A percentile compares a stretch with the other conserved stretches of the same genome.
phyloP scores from a whole-genome alignment of 2,888 invertebrate genomes.

The Heliconius hortense region DNA sequence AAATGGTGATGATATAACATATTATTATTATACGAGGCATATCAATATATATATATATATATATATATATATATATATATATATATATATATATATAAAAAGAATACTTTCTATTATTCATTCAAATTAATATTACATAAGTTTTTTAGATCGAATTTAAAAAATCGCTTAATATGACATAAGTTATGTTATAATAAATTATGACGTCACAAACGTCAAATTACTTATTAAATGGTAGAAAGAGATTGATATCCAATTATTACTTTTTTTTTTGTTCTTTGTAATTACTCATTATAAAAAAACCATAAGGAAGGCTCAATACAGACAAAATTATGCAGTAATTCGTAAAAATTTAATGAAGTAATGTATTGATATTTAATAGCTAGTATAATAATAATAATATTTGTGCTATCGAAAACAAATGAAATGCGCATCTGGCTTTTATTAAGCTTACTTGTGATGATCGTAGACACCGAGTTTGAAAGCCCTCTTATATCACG shows the following conservation, averaged over 20 bases:
- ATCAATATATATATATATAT: background rate
- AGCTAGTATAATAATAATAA: conserved; percentile 36
- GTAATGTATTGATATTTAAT: background rate
- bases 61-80: too few species aligned
- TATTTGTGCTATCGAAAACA: conserved; percentile 41
- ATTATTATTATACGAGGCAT: conserved; percentile 34
- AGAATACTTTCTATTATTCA: too few species aligned
- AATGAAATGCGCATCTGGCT: conserved; percentile 65
- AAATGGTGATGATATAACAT: conserved; percentile 20
- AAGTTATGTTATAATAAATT: background rate
- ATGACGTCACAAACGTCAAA: background rate
- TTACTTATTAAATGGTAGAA: background rate
- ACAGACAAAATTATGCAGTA: background rate
- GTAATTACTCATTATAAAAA: too few species aligned
- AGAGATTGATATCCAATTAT: background rate
- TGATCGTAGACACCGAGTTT: conserved; percentile 60
- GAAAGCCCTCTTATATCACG: conserved; percentile 47
- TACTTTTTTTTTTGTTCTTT: too few species aligned
- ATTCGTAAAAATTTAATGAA: background rate
- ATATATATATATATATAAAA: too few species aligned
- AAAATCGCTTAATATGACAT: background rate
- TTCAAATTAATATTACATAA: too few species aligned
- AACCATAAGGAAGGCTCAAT: too few species aligned
- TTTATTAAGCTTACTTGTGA: conserved; percentile 44
- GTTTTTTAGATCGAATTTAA: too few species aligned